Evolutionary conservation across 1,140 invertebrate species (phyloP).

Genomic region (Latrodectus geometricus): DNA sequence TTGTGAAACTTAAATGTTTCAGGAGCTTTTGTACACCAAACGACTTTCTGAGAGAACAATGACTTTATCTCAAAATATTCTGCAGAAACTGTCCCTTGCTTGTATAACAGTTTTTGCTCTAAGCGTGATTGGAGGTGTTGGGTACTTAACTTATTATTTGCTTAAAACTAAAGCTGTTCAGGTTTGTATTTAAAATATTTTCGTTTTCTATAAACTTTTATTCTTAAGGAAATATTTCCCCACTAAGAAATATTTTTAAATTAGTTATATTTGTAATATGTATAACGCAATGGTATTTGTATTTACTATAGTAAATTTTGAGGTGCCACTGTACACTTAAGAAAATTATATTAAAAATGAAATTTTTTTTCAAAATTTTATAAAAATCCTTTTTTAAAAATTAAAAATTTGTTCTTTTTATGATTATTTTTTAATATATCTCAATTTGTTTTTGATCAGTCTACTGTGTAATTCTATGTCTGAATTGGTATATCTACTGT

Average conservation of each 20-base stretch:
- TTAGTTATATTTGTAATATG: too few relatives aligned
- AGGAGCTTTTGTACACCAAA: slow-evolving; percentile 41
- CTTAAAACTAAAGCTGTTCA: slow-evolving; percentile 33
- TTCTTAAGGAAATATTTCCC: background rate
- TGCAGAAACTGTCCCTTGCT: background rate
- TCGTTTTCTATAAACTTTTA: background rate
- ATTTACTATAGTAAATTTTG: too few relatives aligned
- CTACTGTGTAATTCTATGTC: too few relatives aligned
- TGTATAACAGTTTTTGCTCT: slow-evolving; percentile 20
- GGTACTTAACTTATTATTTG: slow-evolving; percentile 41
- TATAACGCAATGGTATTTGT: too few relatives aligned
- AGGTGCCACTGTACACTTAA: too few relatives aligned
- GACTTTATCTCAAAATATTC: slow-evolving; percentile 1
- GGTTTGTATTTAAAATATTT: background rate
- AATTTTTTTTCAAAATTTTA: too few relatives aligned
- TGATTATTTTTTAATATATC: too few relatives aligned
- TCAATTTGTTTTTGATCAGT: too few relatives aligned
- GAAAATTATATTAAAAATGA: too few relatives aligned
- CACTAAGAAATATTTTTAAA: background rate
- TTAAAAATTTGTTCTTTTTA: too few relatives aligned
- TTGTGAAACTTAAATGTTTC: background rate
- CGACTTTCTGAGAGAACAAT: background rate
- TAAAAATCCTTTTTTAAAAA: too few relatives aligned
- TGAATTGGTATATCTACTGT: too few relatives aligned
- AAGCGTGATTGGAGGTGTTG: slow-evolving; percentile 18